Evolutionary conservation across 2,113 vertebrate species (phyloP).

Genomic region (Apodemus sylvaticus): DNA sequence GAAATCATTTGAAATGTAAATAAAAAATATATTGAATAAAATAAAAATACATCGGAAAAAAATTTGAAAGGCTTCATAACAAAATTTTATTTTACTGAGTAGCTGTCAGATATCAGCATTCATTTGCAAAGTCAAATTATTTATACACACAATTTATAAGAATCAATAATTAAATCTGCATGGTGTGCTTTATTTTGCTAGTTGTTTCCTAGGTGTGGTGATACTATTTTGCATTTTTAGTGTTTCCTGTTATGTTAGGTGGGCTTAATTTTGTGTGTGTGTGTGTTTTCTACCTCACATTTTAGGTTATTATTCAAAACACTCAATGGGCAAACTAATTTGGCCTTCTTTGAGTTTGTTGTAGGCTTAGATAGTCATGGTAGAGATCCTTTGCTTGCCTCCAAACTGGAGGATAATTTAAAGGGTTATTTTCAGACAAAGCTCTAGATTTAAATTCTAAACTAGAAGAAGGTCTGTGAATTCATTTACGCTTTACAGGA

Average conservation of each 20-base stretch:
- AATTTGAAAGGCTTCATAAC: slow-evolving; percentile 37
- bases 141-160: slow-evolving; percentile 52
- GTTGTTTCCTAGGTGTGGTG: slow-evolving; percentile 46
- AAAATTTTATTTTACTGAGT: slow-evolving; percentile 54
- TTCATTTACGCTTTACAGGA: neutral
- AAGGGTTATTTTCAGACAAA: neutral
- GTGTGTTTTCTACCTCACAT: neutral
- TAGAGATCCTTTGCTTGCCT: neutral
- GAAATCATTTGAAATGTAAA: too few species aligned
- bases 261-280: neutral
- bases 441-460: neutral
- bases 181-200: slow-evolving; percentile 52
- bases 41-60: too few species aligned
- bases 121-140: slow-evolving; percentile 66
- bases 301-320: slow-evolving; percentile 28
- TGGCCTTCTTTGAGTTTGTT: neutral
- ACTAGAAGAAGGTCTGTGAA: neutral
- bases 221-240: neutral
- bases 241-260: neutral
- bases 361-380: neutral
- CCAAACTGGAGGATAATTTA: neutral
- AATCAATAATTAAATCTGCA: slow-evolving; percentile 54
- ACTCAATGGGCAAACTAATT: slow-evolving; percentile 42
- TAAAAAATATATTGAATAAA: too few species aligned
- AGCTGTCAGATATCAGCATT: slow-evolving; percentile 60